phyloP scores from a whole-genome alignment of 64 coral and sea anemone species.

The Anthopleura sola region DNA sequence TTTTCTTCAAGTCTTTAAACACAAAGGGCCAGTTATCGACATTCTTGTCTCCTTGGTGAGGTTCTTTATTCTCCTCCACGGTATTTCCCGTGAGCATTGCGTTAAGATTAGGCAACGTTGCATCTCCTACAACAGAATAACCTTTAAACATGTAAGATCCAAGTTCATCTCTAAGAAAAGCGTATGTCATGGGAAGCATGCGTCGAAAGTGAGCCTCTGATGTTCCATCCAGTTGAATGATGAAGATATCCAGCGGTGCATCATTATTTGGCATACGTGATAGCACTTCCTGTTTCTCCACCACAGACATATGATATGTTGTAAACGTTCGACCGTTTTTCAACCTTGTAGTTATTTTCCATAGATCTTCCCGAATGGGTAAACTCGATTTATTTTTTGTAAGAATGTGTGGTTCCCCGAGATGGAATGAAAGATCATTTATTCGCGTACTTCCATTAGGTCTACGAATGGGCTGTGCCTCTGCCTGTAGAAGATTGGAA shows the following conservation, averaged over 20 bases:
- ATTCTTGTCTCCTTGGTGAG: not conserved
- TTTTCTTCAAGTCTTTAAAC: slow-evolving; percentile 37
- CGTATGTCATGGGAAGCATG: slow-evolving; percentile 47
- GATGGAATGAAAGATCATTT: not conserved
- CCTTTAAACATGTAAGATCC: slow-evolving; percentile 52
- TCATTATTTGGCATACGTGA: not conserved
- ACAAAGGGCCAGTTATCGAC: slow-evolving; percentile 45
- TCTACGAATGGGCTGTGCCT: slow-evolving; percentile 3
- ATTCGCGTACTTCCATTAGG: not conserved
- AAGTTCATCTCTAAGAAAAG: slow-evolving; percentile 57
- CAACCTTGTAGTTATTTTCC: slow-evolving; percentile 34
- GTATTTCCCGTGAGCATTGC: slow-evolving; percentile 55
- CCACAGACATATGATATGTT: slow-evolving; percentile 29
- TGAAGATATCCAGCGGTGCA: slow-evolving; percentile 40
- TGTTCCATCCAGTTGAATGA: slow-evolving; percentile 55
- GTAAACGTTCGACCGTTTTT: slow-evolving; percentile 8
- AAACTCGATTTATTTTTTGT: slow-evolving; percentile 8
- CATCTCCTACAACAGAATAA: slow-evolving; percentile 66
- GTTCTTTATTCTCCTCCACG: slow-evolving; percentile 9
- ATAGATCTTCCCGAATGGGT: slow-evolving; percentile 35
- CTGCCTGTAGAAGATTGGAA: not conserved
- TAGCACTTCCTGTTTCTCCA: slow-evolving; percentile 45
- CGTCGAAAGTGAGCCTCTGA: slow-evolving; percentile 68
- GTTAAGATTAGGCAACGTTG: slow-evolving; percentile 46
- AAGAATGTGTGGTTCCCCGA: not conserved